These are phyloP conservation scores for Drosophila mulleri DNA, from an alignment of 2,888 invertebrate species.

Conservation along the genomic window DNA sequence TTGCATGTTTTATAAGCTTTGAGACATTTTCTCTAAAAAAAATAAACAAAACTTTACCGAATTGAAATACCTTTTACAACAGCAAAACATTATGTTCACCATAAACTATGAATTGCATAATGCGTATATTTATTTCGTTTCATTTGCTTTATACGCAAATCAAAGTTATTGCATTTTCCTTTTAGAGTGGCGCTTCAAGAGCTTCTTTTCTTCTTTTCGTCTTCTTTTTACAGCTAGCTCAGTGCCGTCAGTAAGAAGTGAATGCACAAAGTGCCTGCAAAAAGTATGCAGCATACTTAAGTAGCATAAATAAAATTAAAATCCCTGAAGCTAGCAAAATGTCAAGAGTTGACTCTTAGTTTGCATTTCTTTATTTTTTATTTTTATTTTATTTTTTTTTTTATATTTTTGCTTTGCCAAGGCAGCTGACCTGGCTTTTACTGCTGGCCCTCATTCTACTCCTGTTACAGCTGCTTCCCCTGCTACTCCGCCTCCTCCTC, in stretches of 20 bases:
- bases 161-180: not conserved
- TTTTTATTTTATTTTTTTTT: not conserved
- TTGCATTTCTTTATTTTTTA: not conserved
- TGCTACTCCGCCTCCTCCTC: not conserved
- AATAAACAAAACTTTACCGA: not conserved
- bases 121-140: not conserved
- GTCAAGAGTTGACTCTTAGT: slow-evolving; percentile 19
- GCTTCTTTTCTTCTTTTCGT: too few relatives aligned
- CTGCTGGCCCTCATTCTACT: not conserved
- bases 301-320: slow-evolving; percentile 45
- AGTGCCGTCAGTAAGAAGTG: slow-evolving; percentile 1
- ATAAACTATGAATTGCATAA: slow-evolving; percentile 2
- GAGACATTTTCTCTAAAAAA: too few relatives aligned
- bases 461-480: not conserved
- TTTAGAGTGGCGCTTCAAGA: not conserved
- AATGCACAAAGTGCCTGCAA: not conserved
- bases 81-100: not conserved
- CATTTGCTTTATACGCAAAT: not conserved
- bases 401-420: not conserved
- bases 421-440: slow-evolving; percentile 5
- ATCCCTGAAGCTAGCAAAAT: slow-evolving; percentile 46
- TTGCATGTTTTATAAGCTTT: not conserved
- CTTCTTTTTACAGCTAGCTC: not conserved
- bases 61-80: not conserved
- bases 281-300: slow-evolving; percentile 25